Conservation (phyloP, 2,888 invertebrate species). For the Smittia sp. region DNA sequence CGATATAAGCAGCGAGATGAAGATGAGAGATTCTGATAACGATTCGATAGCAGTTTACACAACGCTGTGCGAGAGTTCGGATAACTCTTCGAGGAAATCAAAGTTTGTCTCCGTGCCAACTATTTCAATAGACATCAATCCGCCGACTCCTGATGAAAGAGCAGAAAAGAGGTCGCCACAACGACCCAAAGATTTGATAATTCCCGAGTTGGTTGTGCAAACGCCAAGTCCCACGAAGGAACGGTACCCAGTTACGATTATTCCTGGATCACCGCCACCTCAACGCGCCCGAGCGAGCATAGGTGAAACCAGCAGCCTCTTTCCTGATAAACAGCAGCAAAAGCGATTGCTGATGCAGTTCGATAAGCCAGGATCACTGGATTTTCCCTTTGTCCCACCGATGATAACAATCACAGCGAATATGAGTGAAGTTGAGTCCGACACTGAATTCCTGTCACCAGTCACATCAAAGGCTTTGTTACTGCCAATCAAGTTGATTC, state of each 20-base stretch:
- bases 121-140: slow-evolving; percentile 47
- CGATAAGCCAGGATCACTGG: slow-evolving; percentile 60
- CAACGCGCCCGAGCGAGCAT: slow-evolving; percentile 51
- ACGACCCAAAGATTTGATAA: slow-evolving; percentile 57
- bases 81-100: slow-evolving; percentile 53
- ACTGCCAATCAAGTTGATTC: slow-evolving; percentile 50
- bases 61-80: slow-evolving; percentile 39
- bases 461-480: slow-evolving; percentile 54
- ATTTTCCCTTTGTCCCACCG: slow-evolving; percentile 64
- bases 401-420: slow-evolving; percentile 73
- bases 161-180: slow-evolving; percentile 43
- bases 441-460: slow-evolving; percentile 66
- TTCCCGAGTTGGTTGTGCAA: slow-evolving; percentile 65
- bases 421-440: slow-evolving; percentile 72
- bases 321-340: slow-evolving; percentile 55
- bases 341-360: slow-evolving; percentile 56
- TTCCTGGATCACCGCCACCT: slow-evolving; percentile 60
- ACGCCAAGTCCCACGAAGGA: slow-evolving; percentile 68
- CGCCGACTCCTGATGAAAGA: slow-evolving; percentile 48
- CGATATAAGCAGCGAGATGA: slow-evolving; percentile 42
- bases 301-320: slow-evolving; percentile 51
- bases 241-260: slow-evolving; percentile 52
- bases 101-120: slow-evolving; percentile 50
- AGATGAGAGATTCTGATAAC: slow-evolving; percentile 44
- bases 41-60: slow-evolving; percentile 43